Conservation (phyloP, 2,888 invertebrate genomes). For the Melinaea menophilus region DNA sequence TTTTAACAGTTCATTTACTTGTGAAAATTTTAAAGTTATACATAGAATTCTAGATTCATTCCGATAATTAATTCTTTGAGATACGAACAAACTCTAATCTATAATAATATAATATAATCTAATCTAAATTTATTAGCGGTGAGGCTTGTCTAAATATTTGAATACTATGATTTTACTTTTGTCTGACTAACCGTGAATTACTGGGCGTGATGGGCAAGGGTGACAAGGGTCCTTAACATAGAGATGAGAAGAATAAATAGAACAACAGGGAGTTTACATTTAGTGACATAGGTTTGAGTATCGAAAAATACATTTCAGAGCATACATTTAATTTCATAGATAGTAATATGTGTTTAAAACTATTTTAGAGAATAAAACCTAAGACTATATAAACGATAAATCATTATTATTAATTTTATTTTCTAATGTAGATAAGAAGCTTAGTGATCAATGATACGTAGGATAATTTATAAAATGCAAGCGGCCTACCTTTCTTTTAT, state of each 20-base stretch:
- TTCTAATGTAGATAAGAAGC: no score
- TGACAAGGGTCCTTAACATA: slow-evolving; percentile 45
- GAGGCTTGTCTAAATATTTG: slow-evolving; percentile 72
- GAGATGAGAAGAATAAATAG: slow-evolving; percentile 16
- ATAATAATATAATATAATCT: slow-evolving; percentile 31
- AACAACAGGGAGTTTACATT: slow-evolving; percentile 4
- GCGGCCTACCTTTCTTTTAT: no score
- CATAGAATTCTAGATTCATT: no score
- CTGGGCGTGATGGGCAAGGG: slow-evolving; percentile 47
- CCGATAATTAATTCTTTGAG: slow-evolving; percentile 8
- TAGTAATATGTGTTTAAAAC: no score
- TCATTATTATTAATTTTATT: no score
- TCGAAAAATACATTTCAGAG: neutral
- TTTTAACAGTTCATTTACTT: no score
- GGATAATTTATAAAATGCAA: no score
- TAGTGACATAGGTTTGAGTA: neutral
- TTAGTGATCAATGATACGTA: neutral
- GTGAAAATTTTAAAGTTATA: no score
- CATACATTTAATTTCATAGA: no score
- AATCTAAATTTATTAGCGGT: slow-evolving; percentile 71
- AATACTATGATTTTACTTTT: slow-evolving; percentile 72
- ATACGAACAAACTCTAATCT: slow-evolving; percentile 37
- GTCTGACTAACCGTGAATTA: slow-evolving; percentile 59
- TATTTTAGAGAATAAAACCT: no score
- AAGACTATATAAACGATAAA: no score